phyloP scores from a whole-genome alignment of 2,113 vertebrate genomes.

The Monarcha castaneiventris region DNA sequence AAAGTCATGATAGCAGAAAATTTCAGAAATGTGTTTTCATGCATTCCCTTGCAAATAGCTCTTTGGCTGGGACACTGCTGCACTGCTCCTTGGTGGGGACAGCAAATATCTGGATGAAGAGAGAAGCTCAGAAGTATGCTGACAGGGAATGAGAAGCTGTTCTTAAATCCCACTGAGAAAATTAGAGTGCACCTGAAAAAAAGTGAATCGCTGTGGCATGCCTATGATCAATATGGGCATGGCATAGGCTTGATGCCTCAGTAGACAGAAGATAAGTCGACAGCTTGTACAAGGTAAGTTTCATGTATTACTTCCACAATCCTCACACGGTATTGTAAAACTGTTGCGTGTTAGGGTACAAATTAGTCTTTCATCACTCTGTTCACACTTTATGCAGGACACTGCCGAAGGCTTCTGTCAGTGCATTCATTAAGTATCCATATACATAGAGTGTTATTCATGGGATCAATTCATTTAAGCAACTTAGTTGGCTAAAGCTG shows the following conservation, averaged over 20 bases:
- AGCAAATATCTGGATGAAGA: neutral
- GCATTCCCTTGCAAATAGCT: neutral
- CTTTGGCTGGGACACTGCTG: neutral
- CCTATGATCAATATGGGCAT: neutral
- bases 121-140: neutral
- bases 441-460: neutral
- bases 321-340: neutral
- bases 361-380: neutral
- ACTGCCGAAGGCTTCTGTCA: neutral
- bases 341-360: neutral
- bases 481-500: conserved; percentile 25
- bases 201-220: neutral
- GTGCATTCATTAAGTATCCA: neutral
- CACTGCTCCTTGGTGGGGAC: neutral
- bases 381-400: neutral
- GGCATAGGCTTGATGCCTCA: neutral
- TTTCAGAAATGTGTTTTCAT: neutral
- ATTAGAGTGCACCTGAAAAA: neutral
- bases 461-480: conserved; percentile 9
- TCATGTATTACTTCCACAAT: neutral
- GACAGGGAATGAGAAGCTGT: neutral
- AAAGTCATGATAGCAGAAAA: neutral
- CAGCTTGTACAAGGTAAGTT: neutral
- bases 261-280: neutral
- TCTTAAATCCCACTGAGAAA: neutral